Evolutionary conservation across 2,888 invertebrate genomes (phyloP), one percentile per base, ranked within the genome.

Genomic region (Tupiocoris notatus): DNA sequence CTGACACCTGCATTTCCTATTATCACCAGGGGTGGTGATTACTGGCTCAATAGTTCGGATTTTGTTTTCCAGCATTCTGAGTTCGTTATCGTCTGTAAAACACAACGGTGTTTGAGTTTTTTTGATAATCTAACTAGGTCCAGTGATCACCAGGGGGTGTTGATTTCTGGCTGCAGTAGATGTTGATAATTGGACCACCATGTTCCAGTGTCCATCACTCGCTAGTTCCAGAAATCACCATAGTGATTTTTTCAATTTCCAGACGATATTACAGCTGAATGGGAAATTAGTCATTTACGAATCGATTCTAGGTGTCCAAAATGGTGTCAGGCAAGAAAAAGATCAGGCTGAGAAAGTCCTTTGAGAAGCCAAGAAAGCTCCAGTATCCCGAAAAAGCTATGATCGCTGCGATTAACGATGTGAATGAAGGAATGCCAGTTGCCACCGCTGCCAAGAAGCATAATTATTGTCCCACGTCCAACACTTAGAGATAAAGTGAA

Each of bases 381-480:
- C 56, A 57, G 9, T 68, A 68, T 18, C 22, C 56, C 16, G 57
- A 68, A 57, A 17, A 20, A 68, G 12, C 56, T 6, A 68, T 68
- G 68, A 2, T 68, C 6, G 56, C 68, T 22, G 68, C 68, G 7
- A 20, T 68, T n/a, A 2, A 56, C 1, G 68, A 56, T 22, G 18
- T 68, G 18, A 1, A 18, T 12, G 3, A 1, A 20, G 68, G 68
- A 68, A 20, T 57, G 57, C 20, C 68, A 20, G 57, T 68, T 56
- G 68, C 68, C 57, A 57, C 68, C 2, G 68, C 68, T n/a, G 68
- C 68, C 1, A 57, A 58, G 58, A 67, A 57, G 17, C 58, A 58
- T 18, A 56, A 58, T n/a, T n/a, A n/a, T n/a, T 22, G 57, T 68
- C n/a, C 68, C 68, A 17, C 58, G 68, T 57, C 16, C 58, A 1